These are phyloP conservation scores for Scotopteryx bipunctaria DNA, from an alignment of 2,888 invertebrate genomes.

Conservation along the genomic window DNA sequence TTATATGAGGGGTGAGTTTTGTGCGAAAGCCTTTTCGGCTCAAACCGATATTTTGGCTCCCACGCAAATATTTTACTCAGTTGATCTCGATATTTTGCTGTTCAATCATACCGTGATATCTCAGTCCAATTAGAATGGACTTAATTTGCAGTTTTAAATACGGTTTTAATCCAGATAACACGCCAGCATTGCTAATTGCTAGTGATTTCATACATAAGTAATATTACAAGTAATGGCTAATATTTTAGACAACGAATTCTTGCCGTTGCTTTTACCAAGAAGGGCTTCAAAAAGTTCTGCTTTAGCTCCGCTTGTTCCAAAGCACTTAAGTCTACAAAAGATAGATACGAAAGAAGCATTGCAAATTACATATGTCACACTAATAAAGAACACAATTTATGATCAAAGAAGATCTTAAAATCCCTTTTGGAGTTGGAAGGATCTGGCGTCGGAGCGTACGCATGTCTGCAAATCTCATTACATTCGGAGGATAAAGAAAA, in stretches of 20 bases:
- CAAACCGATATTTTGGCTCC: background rate
- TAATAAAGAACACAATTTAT: slow-evolving; percentile 34
- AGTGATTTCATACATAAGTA: no score
- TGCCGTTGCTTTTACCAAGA: no score
- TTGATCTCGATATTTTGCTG: background rate
- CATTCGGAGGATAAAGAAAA: slow-evolving; percentile 69
- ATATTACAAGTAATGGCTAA: no score
- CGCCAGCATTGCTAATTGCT: no score
- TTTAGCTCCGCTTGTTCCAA: background rate
- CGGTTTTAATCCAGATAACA: no score
- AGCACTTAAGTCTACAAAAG: background rate
- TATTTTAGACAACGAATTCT: no score
- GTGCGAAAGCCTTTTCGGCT: background rate
- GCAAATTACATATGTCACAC: slow-evolving; percentile 13
- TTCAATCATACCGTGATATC: background rate
- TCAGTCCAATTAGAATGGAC: no score
- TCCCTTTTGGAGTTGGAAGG: slow-evolving; percentile 43
- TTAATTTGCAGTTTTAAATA: no score
- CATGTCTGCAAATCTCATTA: slow-evolving; percentile 73
- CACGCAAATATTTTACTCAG: background rate
- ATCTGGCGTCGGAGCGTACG: slow-evolving; percentile 59
- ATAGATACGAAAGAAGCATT: background rate
- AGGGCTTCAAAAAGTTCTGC: no score
- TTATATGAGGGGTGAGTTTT: background rate
- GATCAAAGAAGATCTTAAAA: slow-evolving; percentile 63